A percentile compares a stretch with the other conserved stretches of the same genome.
Evolutionary conservation across 1,140 invertebrate species (phyloP).

Genomic region (Pteromalus puparum): DNA sequence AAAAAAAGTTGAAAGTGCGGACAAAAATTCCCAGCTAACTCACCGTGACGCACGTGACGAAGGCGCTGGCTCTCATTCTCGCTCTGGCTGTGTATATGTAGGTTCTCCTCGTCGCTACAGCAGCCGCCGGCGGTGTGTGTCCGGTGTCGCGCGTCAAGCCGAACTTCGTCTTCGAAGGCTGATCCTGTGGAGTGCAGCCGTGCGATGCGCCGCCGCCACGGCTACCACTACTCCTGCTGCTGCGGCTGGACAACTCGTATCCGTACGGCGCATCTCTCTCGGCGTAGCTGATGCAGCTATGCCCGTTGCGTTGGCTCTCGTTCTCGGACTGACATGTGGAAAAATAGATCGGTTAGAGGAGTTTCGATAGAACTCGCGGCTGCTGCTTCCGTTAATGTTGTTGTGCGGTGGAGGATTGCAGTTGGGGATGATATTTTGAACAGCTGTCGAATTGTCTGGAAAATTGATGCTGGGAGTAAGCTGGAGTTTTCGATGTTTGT

Average conservation of each 20-base stretch:
- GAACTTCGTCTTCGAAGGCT: background rate
- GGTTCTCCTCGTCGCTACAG: background rate
- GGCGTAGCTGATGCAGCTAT: background rate
- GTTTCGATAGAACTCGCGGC: background rate
- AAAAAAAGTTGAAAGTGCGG: background rate
- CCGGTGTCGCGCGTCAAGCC: background rate
- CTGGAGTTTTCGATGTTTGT: too few relatives aligned
- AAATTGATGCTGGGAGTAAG: too few relatives aligned
- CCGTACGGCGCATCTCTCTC: conserved; percentile 26
- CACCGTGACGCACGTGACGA: conserved; percentile 55
- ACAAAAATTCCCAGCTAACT: conserved; percentile 48
- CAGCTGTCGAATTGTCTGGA: background rate
- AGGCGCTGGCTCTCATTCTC: conserved; percentile 55
- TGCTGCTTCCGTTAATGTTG: too few relatives aligned
- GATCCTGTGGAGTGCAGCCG: background rate
- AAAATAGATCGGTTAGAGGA: conserved; percentile 8
- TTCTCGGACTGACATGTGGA: background rate
- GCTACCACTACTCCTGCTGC: conserved; percentile 17
- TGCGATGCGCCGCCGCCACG: background rate
- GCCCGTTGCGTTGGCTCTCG: background rate
- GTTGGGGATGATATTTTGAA: background rate
- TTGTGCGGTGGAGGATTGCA: too few relatives aligned
- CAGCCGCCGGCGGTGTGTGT: background rate
- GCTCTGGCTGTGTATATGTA: background rate
- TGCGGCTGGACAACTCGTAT: background rate